Conservation (phyloP, 2,888 invertebrate genomes). For the Xylocampa areola region DNA sequence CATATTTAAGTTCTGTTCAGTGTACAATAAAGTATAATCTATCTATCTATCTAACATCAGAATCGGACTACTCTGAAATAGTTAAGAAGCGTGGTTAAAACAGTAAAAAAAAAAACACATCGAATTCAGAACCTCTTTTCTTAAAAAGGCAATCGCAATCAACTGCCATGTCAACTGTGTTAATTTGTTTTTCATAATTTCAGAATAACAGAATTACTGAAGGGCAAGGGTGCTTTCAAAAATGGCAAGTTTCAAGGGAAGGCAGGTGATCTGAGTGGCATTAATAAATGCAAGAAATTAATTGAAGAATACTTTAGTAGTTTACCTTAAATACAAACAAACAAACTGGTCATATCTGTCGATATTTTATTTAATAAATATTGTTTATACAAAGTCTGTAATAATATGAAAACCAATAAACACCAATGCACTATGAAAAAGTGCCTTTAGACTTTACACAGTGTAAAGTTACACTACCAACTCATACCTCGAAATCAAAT, state of each 20-base stretch:
- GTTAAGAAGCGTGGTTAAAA: too few relatives aligned
- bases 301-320: conserved; percentile 90
- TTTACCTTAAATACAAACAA: conserved; percentile 28
- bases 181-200: conserved; percentile 56
- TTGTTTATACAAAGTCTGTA: conserved; percentile 15
- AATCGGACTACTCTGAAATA: too few relatives aligned
- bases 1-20: too few relatives aligned
- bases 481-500: too few relatives aligned
- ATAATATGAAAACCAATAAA: conserved; percentile 18
- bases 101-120: too few relatives aligned
- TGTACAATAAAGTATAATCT: too few relatives aligned
- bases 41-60: too few relatives aligned
- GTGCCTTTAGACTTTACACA: too few relatives aligned
- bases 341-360: conserved; percentile 16
- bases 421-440: background rate
- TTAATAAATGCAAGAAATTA: conserved; percentile 91
- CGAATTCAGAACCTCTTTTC: too few relatives aligned
- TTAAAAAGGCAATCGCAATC: too few relatives aligned
- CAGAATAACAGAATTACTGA: conserved; percentile 92
- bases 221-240: conserved; percentile 94
- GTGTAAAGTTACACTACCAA: too few relatives aligned
- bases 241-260: conserved; percentile 94
- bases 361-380: conserved; percentile 41
- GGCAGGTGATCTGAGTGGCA: conserved; percentile 91
- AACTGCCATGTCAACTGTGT: too few relatives aligned